Conservation (phyloP, 2,797 vertebrate genomes). For the Gymnocypris eckloni region DNA sequence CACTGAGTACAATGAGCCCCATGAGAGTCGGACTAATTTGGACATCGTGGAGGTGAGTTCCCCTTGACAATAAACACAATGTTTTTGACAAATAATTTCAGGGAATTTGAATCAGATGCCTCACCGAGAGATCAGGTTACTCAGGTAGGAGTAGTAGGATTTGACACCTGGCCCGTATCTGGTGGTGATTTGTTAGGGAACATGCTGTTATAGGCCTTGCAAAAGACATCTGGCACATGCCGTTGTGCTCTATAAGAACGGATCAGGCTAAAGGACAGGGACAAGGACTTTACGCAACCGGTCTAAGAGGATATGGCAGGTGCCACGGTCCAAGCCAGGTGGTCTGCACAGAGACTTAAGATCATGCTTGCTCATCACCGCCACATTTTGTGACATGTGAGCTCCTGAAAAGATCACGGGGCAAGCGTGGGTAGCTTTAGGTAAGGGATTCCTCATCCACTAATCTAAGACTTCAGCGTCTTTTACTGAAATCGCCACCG, state of each 20-base stretch:
- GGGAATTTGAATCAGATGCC: not conserved
- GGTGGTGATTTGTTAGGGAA: conserved; percentile 16
- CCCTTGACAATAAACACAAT: not conserved
- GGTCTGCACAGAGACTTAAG: conserved; percentile 33
- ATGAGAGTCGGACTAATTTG: conserved; percentile 88
- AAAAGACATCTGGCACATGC: conserved; percentile 38
- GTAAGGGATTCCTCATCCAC: not conserved
- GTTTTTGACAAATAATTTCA: not conserved
- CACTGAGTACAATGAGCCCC: conserved; percentile 87
- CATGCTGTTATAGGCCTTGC: conserved; percentile 6
- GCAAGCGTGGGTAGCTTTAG: conserved; percentile 25
- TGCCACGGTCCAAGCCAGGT: conserved; percentile 31
- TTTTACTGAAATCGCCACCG: not conserved
- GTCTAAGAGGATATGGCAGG: conserved; percentile 38
- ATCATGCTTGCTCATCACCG: conserved; percentile 9
- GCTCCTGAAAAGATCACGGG: conserved; percentile 36
- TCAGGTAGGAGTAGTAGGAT: not conserved
- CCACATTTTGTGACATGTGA: conserved; percentile 44
- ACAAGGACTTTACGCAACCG: conserved; percentile 41
- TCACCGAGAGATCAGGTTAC: not conserved
- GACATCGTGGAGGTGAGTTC: conserved; percentile 88
- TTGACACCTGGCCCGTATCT: conserved; percentile 11
- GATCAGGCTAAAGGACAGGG: conserved; percentile 33
- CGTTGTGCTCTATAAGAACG: conserved; percentile 20
- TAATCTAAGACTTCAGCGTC: conserved; percentile 18